Evolutionary conservation across 1,140 invertebrate species (phyloP).

Genomic region (Euura lappo): DNA sequence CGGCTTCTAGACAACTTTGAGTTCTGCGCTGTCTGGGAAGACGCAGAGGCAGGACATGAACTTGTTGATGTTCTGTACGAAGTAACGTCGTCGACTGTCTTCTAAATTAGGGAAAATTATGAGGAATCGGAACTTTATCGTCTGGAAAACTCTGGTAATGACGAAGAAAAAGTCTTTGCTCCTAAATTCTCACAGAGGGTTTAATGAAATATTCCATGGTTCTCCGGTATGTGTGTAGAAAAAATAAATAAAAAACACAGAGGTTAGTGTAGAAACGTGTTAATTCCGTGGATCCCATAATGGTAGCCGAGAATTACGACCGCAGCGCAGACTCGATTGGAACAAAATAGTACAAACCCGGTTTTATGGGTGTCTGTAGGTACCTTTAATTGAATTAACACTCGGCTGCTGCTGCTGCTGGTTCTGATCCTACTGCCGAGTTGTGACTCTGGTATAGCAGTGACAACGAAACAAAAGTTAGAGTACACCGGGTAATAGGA

Average conservation of each 20-base stretch:
- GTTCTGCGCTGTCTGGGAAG: too few species aligned
- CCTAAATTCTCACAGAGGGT: slow-evolving; percentile 1
- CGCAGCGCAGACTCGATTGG: neutral
- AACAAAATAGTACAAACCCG: slow-evolving; percentile 7
- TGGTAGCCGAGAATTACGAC: too few species aligned
- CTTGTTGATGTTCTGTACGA: too few species aligned
- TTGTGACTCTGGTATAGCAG: neutral
- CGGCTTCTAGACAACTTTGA: too few species aligned
- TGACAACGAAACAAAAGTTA: neutral
- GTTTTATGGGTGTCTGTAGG: neutral
- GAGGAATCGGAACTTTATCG: too few species aligned
- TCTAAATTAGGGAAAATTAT: too few species aligned
- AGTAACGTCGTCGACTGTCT: too few species aligned
- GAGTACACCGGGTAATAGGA: neutral
- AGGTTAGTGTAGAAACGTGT: neutral
- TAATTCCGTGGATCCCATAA: neutral
- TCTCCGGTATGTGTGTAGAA: neutral
- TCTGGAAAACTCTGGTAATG: too few species aligned
- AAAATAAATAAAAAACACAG: neutral
- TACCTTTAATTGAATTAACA: slow-evolving; percentile 5
- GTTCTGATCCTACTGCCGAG: too few species aligned
- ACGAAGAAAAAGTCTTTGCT: neutral
- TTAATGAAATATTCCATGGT: neutral
- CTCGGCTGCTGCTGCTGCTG: neutral
- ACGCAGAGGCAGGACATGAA: too few species aligned